Conservation (phyloP, 2,888 invertebrate genomes). For the Scrobipalpa costella region DNA sequence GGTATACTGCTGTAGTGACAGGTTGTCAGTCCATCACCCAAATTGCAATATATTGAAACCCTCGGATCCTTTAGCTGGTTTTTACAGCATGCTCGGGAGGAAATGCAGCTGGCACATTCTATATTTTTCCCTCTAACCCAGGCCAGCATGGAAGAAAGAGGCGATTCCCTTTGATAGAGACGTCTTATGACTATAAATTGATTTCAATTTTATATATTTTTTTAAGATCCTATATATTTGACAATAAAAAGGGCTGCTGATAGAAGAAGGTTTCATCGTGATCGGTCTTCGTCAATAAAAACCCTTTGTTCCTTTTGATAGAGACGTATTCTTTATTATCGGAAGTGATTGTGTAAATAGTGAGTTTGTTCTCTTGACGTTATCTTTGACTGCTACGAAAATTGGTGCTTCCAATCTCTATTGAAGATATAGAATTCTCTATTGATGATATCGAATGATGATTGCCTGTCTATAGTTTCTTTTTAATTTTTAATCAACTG, state of each 20-base stretch:
- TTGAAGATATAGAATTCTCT: neutral
- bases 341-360: neutral
- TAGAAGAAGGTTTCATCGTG: neutral
- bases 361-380: neutral
- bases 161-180: too few species aligned
- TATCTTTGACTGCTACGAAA: neutral
- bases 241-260: neutral
- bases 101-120: too few species aligned
- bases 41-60: too few species aligned
- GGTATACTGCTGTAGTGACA: too few species aligned
- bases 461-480: neutral
- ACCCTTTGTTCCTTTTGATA: conserved; percentile 1
- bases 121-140: too few species aligned
- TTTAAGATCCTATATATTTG: neutral
- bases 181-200: too few species aligned
- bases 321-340: neutral
- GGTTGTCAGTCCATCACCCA: too few species aligned
- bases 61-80: too few species aligned
- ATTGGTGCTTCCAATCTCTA: neutral
- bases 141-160: too few species aligned
- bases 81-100: too few species aligned
- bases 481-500: too few species aligned
- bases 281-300: neutral
- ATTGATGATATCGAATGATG: neutral
- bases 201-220: too few species aligned